Base-by-base conservation (phyloP, 2,113 vertebrate genomes). In the Haemorhous mexicanus region DNA sequence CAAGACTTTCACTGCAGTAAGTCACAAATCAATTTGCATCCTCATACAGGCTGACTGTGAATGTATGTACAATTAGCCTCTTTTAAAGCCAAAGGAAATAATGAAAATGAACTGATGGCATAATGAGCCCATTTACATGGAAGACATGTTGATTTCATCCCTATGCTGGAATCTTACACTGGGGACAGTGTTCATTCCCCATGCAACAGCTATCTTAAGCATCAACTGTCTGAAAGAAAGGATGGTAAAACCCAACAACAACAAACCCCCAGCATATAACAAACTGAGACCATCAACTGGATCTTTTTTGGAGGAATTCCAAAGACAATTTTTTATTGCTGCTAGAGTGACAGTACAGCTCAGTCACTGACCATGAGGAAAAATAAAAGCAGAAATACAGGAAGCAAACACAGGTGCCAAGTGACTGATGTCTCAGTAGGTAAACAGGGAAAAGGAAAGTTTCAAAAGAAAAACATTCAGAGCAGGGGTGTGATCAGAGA, bases 321-420 rank as follows among this genome's bases (percentile, higher is more conserved):
- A 94, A 41, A 32, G 35, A 22, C 24, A 41, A 41, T 70, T 86
- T 93, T 91, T 92, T 63, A n/a, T 39, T 70, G 27, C 64, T 94
- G 47, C 22, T 47, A 55, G 43, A 80, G 46, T 50, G 81, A 63
- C 4, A 8, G 61, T 80, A 30, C n/a, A 55, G 19, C 37, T 88
- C 49, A 59, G 75, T 41, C 82, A 67, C 59, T 14, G 75, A 63
- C n/a, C 85, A 70, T 80, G 85, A 91, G 67, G 32, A 80, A 86
- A 93, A 94, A 73, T 30, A 93, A 90, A 80, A 85, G 59, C 64
- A 74, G 88, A 92, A 89, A 84, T 17, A 19, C 47, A 81, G 89
- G 92, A 95, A 94, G 55, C 78, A 85, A 94, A 94, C 27, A 41
- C 39, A 93, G 64, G 72, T 88, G 90, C 85, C 79, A 94, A 83